A percentile compares a stretch with the other conserved stretches of the same genome.
These are phyloP conservation scores for Ceratina calcarata DNA, from an alignment of 1,140 invertebrate species.

Conservation along the genomic window DNA sequence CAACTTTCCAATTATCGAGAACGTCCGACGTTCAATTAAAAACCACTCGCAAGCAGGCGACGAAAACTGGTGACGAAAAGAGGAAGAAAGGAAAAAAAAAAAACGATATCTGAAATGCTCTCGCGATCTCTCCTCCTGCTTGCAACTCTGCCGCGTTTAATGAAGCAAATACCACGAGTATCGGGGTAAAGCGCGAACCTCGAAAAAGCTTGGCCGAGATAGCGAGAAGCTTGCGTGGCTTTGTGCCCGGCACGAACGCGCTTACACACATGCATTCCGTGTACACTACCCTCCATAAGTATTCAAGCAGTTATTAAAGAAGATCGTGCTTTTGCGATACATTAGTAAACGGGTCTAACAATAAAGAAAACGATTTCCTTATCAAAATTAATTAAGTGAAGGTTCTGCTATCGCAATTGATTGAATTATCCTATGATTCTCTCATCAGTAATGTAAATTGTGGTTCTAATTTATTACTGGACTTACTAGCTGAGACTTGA, in stretches of 20 bases:
- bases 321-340: too few species aligned
- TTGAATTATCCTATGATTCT: too few species aligned
- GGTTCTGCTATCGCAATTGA: too few species aligned
- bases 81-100: background rate
- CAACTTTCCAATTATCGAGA: conserved; percentile 37
- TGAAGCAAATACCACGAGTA: conserved; percentile 45
- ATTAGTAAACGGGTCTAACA: too few species aligned
- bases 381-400: too few species aligned
- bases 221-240: conserved; percentile 56
- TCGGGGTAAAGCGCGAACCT: conserved; percentile 45
- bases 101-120: background rate
- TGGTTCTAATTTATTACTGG: too few species aligned
- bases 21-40: conserved; percentile 21
- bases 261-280: background rate
- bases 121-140: conserved; percentile 14
- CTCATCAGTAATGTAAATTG: too few species aligned
- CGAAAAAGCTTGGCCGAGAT: conserved; percentile 61
- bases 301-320: too few species aligned
- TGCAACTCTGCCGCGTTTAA: conserved; percentile 26
- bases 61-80: background rate
- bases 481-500: too few species aligned
- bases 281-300: background rate
- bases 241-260: conserved; percentile 34
- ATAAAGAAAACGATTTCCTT: too few species aligned
- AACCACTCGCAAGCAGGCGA: background rate